These are phyloP conservation scores for Penaeus chinensis DNA, from an alignment of 1,140 invertebrate genomes.

Conservation along the genomic window DNA sequence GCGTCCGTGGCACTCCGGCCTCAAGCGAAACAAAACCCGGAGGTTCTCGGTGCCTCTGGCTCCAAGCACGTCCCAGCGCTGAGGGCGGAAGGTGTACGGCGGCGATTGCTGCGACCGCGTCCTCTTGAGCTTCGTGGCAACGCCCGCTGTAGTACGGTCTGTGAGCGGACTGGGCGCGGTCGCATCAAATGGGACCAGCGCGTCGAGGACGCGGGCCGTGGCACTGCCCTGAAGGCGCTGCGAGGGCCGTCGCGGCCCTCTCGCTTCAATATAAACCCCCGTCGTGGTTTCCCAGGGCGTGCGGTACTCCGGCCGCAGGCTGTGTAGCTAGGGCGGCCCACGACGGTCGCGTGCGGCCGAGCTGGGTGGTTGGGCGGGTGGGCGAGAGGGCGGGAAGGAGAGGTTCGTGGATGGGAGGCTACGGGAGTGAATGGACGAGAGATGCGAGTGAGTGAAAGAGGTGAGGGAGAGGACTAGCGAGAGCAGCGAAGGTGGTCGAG, in stretches of 20 bases:
- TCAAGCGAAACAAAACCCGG: too few relatives aligned
- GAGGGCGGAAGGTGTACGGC: too few relatives aligned
- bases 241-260: not conserved
- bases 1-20: too few relatives aligned
- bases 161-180: too few relatives aligned
- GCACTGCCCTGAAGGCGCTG: slow-evolving; percentile 36
- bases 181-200: not conserved
- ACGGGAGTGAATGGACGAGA: not conserved
- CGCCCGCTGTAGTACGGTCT: too few relatives aligned
- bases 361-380: not conserved
- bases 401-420: not conserved
- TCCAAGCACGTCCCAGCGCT: too few relatives aligned
- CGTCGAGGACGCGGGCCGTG: not conserved
- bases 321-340: not conserved
- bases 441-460: slow-evolving; percentile 4
- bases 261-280: not conserved
- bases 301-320: not conserved
- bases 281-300: slow-evolving; percentile 4
- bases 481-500: not conserved
- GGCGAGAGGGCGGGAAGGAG: not conserved
- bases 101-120: too few relatives aligned
- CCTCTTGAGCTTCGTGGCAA: too few relatives aligned
- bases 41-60: too few relatives aligned
- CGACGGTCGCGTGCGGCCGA: not conserved
- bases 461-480: slow-evolving; percentile 14